These are phyloP conservation scores for Potorous gilbertii DNA, from an alignment of 2,797 vertebrate species.

Conservation along the genomic window DNA sequence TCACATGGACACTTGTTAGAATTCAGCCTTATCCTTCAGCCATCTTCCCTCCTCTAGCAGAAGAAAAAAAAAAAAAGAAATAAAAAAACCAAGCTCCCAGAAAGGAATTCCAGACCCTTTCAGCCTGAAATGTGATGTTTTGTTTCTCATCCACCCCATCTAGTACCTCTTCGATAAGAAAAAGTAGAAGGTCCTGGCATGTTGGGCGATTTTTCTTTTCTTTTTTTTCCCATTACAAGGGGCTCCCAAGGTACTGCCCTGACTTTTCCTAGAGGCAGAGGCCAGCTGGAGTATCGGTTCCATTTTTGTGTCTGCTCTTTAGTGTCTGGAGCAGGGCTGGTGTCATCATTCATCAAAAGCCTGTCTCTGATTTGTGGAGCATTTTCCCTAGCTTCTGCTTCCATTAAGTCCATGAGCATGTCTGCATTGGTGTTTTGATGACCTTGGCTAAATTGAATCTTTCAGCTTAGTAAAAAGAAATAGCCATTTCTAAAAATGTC, in stretches of 20 bases:
- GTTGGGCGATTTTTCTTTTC: conserved; percentile 43
- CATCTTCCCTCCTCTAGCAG: background rate
- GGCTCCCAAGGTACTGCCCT: conserved; percentile 34
- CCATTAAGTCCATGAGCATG: background rate
- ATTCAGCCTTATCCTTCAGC: background rate
- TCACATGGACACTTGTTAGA: background rate
- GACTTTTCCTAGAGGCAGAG: conserved; percentile 50
- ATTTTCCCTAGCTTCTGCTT: background rate
- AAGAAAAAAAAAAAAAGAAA: background rate
- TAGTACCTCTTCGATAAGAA: conserved; percentile 35
- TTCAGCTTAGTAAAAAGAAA: background rate
- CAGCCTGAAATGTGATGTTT: conserved; percentile 37
- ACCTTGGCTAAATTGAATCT: background rate
- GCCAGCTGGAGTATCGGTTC: conserved; percentile 11
- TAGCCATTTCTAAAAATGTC: background rate
- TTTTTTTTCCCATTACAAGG: conserved; percentile 16
- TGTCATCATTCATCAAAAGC: background rate
- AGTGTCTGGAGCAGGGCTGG: background rate
- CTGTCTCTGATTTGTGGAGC: accelerated
- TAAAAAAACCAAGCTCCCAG: background rate
- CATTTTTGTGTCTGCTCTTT: background rate
- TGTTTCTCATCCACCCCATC: background rate
- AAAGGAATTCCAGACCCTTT: background rate
- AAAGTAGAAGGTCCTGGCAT: background rate
- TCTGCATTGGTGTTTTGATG: background rate